A percentile compares a stretch with the other conserved stretches of the same genome.
These are phyloP conservation scores for Pterocles orientalis DNA, from an alignment of 2,113 vertebrate genomes.

Conservation along the genomic window DNA sequence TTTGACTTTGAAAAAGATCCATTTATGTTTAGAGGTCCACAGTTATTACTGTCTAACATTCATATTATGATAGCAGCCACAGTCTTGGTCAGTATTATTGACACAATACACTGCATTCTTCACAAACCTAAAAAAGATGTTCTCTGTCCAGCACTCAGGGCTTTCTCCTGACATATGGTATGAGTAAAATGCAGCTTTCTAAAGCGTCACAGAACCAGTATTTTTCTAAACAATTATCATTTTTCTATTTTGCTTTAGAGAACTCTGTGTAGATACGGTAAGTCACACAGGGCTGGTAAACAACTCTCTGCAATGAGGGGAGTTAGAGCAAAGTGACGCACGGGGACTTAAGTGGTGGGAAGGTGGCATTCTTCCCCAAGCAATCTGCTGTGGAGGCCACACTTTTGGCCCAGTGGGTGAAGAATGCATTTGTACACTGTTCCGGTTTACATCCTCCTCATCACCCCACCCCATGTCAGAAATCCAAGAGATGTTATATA, in stretches of 20 bases:
- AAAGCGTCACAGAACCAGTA: neutral
- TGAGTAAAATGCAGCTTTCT: slow-evolving; percentile 1
- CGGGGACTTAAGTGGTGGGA: neutral
- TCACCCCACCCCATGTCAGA: neutral
- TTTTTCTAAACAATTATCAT: slow-evolving; percentile 19
- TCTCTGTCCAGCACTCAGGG: neutral
- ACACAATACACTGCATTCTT: neutral
- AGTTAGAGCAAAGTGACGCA: neutral
- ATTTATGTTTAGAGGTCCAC: slow-evolving; percentile 15
- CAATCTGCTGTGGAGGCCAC: neutral
- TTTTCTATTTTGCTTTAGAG: neutral
- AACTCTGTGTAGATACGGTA: slow-evolving; percentile 15
- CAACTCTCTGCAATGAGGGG: neutral
- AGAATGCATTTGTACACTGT: neutral
- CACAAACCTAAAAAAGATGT: neutral
- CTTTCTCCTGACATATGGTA: neutral
- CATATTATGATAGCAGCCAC: neutral
- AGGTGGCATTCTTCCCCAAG: neutral
- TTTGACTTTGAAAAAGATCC: neutral
- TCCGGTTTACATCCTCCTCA: neutral
- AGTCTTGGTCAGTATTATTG: neutral
- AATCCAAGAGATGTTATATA: neutral
- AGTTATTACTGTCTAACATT: neutral
- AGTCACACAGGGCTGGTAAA: slow-evolving; percentile 20
- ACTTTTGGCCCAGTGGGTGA: neutral